Evolutionary conservation across 2,888 invertebrate genomes (phyloP), one percentile per base, ranked within the genome.

Genomic region (Euphydryas editha): DNA sequence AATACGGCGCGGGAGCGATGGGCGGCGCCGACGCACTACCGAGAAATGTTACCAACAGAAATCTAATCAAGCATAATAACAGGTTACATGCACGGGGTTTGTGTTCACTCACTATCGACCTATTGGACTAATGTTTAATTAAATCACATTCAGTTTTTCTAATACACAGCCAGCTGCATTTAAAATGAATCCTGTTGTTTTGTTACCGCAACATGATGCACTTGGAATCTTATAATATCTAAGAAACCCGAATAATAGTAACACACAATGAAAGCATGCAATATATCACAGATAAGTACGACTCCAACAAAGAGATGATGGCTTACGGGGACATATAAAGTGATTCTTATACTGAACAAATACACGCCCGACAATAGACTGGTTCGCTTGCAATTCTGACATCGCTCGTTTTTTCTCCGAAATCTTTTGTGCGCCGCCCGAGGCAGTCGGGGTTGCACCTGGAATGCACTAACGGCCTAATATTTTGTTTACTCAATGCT

Each of bases 21-120:
- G 92, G 92, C 92, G 92, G 87, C 84, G 84, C 87, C 86, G 82
- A 70, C 73, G 82, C 87, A 92, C 92, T 92, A 92, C 92, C 91
- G 91, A 92, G 92, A 92, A 92, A 90, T 88, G 89, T 89, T 90
- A 90, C 91, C 88, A 89, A 91, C 92, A 90, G 90, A 92, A 92
- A 92, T 91, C 92, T 92, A 92, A 92, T 92, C 92, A 92, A 90
- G 78, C 86, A 86, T 92, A 92, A 92, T 92, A 92, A 92, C 92
- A 91, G 92, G 92, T 92, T 92, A 88, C 87, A 82, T 82, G 84
- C 83, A 81, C 86, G 81, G 86, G 87, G 89, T 87, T 90, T 90
- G 87, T 86, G 88, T 86, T 89, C 90, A 86, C 87, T 88, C 90
- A 86, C 87, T 86, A 86, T 87, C 87, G 81, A 85, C 85, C 86